phyloP scores from a whole-genome alignment of 2,888 invertebrate genomes.

The Phengaris alcon region DNA sequence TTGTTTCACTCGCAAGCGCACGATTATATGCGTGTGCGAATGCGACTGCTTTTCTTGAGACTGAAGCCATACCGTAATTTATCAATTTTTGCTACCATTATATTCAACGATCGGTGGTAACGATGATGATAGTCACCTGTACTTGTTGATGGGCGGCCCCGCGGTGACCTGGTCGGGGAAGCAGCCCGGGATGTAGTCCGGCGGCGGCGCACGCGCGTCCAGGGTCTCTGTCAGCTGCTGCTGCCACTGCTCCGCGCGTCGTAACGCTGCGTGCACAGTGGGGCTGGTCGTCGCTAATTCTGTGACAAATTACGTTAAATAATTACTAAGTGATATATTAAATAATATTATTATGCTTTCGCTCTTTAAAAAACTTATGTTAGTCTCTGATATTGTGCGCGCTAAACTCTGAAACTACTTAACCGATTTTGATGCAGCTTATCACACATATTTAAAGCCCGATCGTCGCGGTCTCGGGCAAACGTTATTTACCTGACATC shows the following conservation, averaged over 20 bases:
- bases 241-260: constrained; percentile 94
- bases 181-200: constrained; percentile 94
- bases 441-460: no score
- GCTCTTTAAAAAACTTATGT: no score
- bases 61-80: no score
- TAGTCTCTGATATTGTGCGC: no score
- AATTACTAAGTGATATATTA: not conserved
- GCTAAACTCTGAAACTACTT: no score
- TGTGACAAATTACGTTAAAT: constrained; percentile 48
- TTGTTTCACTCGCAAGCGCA: no score
- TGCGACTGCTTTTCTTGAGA: no score
- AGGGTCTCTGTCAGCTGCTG: constrained; percentile 87
- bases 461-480: not conserved
- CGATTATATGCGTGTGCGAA: no score
- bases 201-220: constrained; percentile 88
- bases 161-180: constrained; percentile 86
- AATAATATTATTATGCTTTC: constrained; percentile 79
- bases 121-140: constrained; percentile 75
- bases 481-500: constrained; percentile 83
- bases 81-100: not conserved
- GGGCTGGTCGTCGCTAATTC: constrained; percentile 97
- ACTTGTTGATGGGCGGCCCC: constrained; percentile 95
- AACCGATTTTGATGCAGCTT: no score
- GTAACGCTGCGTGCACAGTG: constrained; percentile 91
- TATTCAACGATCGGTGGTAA: no score